phyloP scores from a whole-genome alignment of 1,140 invertebrate species.

The Drosophila lacertosa region DNA sequence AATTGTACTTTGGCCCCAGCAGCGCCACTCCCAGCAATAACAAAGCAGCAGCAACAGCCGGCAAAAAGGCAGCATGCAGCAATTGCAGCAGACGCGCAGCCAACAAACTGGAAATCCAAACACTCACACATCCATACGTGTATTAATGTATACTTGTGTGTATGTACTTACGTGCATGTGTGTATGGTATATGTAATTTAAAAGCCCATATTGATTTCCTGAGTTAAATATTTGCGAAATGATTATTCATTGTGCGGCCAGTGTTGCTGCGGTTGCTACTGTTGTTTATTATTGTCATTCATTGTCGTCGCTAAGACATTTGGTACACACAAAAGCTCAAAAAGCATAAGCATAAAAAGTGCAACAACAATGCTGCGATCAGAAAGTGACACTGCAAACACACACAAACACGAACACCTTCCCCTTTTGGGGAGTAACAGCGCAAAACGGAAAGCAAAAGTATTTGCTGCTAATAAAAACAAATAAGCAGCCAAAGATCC shows the following conservation, averaged over 20 bases:
- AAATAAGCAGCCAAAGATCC: constrained; percentile 76
- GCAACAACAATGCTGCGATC: constrained; percentile 21
- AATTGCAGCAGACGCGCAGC: constrained; percentile 28
- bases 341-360: constrained; percentile 24
- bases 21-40: constrained; percentile 46
- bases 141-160: neutral
- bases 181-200: constrained; percentile 39
- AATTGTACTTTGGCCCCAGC: constrained; percentile 70
- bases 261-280: constrained; percentile 4
- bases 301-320: constrained; percentile 25
- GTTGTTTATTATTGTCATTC: constrained; percentile 24
- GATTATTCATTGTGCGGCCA: constrained; percentile 36
- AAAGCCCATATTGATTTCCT: constrained; percentile 50
- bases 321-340: constrained; percentile 43
- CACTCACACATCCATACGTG: constrained; percentile 1
- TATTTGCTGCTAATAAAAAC: constrained; percentile 77
- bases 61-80: constrained; percentile 41
- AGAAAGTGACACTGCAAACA: constrained; percentile 38
- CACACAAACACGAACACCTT: constrained; percentile 16
- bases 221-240: constrained; percentile 60
- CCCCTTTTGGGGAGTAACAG: constrained; percentile 24
- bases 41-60: constrained; percentile 22
- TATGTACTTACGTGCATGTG: neutral
- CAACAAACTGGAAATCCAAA: constrained; percentile 43
- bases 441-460: constrained; percentile 72